Conservation (phyloP, 2,888 invertebrate species). For the Pheosia tremula region DNA sequence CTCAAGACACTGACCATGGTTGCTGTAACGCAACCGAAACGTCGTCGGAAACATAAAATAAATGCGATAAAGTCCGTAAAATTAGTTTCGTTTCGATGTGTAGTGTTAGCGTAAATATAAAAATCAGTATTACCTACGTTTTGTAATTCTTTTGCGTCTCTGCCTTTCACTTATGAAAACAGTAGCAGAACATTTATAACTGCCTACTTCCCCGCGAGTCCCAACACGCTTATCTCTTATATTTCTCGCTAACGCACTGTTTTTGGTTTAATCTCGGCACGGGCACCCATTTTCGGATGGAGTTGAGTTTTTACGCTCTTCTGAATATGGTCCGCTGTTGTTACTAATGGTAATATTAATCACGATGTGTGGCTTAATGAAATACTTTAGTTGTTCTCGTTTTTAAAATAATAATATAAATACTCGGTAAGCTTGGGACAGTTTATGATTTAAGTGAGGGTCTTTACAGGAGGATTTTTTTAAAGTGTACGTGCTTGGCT, state of each 20-base stretch:
- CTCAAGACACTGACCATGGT: too few relatives aligned
- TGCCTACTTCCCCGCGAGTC: constrained; percentile 20
- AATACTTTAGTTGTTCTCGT: constrained; percentile 29
- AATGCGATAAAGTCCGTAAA: too few relatives aligned
- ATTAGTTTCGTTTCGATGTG: too few relatives aligned
- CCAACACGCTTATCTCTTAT: constrained; percentile 62
- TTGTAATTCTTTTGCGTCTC: background rate
- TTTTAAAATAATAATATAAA: constrained; percentile 29
- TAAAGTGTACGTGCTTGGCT: too few relatives aligned
- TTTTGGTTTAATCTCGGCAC: constrained; percentile 54
- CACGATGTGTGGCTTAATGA: constrained; percentile 56
- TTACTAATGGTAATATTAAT: constrained; percentile 67
- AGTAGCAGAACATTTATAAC: constrained; percentile 40
- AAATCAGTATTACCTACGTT: too few relatives aligned
- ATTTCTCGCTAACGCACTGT: constrained; percentile 56
- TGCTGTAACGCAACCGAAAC: too few relatives aligned
- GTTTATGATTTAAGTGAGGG: too few relatives aligned
- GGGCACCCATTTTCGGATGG: constrained; percentile 53
- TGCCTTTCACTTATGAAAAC: constrained; percentile 26
- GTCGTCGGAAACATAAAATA: too few relatives aligned
- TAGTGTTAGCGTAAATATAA: too few relatives aligned
- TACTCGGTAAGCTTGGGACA: background rate
- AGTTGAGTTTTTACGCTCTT: constrained; percentile 57
- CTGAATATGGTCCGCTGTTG: constrained; percentile 53
- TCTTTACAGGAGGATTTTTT: too few relatives aligned